These are phyloP conservation scores for Myiopsitta monachus DNA, from an alignment of 2,113 vertebrate species.

Conservation along the genomic window DNA sequence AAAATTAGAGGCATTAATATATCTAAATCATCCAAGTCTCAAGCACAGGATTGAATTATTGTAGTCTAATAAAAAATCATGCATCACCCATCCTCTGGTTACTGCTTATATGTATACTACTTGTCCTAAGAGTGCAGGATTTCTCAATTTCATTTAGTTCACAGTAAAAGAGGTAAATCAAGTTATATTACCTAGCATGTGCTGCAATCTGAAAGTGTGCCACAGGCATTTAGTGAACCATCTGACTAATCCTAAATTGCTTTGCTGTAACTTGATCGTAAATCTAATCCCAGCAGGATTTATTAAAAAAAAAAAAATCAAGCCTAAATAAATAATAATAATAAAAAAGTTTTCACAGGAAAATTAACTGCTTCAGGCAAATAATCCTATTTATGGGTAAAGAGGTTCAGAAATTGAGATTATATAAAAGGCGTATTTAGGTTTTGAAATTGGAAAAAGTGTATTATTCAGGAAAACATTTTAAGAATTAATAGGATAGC, in stretches of 20 bases:
- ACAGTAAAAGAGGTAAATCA: neutral
- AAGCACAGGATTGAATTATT: neutral
- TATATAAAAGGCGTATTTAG: neutral
- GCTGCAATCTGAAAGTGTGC: neutral
- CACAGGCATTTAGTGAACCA: neutral
- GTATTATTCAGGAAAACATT: neutral
- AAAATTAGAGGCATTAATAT: neutral
- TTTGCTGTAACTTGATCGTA: neutral
- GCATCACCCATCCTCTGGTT: neutral
- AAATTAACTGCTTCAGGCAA: neutral
- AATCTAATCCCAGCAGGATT: neutral
- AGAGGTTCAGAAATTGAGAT: neutral
- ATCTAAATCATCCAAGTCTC: neutral
- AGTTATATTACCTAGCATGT: neutral
- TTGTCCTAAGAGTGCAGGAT: neutral
- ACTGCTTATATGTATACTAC: neutral
- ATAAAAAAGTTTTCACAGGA: neutral
- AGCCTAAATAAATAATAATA: neutral
- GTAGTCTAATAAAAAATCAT: neutral
- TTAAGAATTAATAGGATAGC: neutral
- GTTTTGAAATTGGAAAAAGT: neutral
- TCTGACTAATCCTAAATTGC: neutral
- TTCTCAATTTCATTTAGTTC: neutral
- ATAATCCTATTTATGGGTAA: neutral
- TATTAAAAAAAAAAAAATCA: neutral